Evolutionary conservation across 2,888 invertebrate species (phyloP).

Genomic region (Perizoma affinitatum): DNA sequence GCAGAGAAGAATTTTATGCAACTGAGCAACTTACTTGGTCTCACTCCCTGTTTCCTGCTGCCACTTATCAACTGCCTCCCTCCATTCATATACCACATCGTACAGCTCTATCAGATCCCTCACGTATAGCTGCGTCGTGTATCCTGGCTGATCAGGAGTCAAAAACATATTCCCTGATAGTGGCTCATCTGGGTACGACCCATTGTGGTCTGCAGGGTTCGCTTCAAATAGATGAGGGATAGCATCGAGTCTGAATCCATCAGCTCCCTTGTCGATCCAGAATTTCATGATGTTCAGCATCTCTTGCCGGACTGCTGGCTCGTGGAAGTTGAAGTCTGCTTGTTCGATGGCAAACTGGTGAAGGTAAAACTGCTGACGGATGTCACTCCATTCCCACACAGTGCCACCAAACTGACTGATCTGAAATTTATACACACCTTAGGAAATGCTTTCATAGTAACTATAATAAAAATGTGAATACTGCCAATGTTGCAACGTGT

Average conservation of each 20-base stretch:
- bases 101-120: slow-evolving; percentile 85
- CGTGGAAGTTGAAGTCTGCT: slow-evolving; percentile 88
- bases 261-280: slow-evolving; percentile 90
- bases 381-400: slow-evolving; percentile 87
- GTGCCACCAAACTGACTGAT: slow-evolving; percentile 85
- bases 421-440: slow-evolving; percentile 43
- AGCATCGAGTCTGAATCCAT: slow-evolving; percentile 90
- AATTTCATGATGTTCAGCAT: slow-evolving; percentile 86
- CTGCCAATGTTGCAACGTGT: too few species aligned
- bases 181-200: slow-evolving; percentile 78
- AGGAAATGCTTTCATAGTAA: too few species aligned
- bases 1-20: not conserved
- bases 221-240: slow-evolving; percentile 85
- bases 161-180: slow-evolving; percentile 70
- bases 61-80: slow-evolving; percentile 80
- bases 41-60: slow-evolving; percentile 62
- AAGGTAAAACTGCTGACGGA: slow-evolving; percentile 86
- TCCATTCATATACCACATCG: slow-evolving; percentile 83
- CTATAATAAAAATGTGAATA: not conserved
- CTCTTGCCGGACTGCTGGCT: slow-evolving; percentile 80
- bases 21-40: slow-evolving; percentile 60
- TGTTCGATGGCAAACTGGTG: slow-evolving; percentile 87
- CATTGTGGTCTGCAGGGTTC: slow-evolving; percentile 59
- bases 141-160: slow-evolving; percentile 76
- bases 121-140: slow-evolving; percentile 85